phyloP scores from a whole-genome alignment of 2,797 vertebrate species.

The Acanthis flammea region DNA sequence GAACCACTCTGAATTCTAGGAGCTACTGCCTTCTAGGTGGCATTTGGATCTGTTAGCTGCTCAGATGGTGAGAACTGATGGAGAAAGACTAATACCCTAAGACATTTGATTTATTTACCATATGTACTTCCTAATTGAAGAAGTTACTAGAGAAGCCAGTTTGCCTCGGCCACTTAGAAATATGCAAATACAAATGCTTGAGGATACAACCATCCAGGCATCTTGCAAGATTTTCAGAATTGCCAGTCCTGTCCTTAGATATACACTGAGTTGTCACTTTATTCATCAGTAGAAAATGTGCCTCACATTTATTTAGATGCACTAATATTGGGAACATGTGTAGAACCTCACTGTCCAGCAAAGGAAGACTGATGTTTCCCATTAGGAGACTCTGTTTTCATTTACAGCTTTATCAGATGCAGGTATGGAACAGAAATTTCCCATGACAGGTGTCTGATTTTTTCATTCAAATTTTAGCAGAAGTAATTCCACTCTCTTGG shows the following conservation, averaged over 20 bases:
- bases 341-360: not conserved
- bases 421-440: not conserved
- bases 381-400: not conserved
- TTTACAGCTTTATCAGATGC: not conserved
- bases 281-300: not conserved
- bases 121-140: not conserved
- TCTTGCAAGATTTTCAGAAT: not conserved
- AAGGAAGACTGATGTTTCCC: not conserved
- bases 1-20: not conserved
- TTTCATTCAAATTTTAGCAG: not conserved
- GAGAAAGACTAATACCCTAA: not conserved
- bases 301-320: not conserved
- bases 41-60: not conserved
- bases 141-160: not conserved
- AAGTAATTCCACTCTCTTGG: not conserved
- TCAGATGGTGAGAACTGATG: not conserved
- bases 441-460: not conserved
- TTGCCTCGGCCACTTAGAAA: not conserved
- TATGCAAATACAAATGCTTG: not conserved
- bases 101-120: not conserved
- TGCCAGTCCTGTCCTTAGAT: not conserved
- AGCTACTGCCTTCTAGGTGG: not conserved
- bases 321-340: not conserved
- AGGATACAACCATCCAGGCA: not conserved
- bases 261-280: not conserved